phyloP scores from a whole-genome alignment of 2,888 invertebrate species.

The Pilophorus perplexus region DNA sequence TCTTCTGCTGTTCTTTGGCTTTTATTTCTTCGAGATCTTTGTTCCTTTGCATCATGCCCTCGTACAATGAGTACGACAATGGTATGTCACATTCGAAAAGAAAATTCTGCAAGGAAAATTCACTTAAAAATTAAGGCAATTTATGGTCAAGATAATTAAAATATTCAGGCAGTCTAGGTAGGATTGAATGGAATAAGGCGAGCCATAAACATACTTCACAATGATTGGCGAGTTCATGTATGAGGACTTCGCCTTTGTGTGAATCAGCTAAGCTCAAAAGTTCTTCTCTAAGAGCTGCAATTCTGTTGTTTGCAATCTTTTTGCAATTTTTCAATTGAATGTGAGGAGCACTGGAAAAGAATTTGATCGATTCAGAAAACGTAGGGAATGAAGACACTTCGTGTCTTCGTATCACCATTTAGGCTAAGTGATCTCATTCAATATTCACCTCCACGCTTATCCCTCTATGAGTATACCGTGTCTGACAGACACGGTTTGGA shows the following conservation, averaged over 20 bases:
- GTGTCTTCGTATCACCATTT: too few species aligned
- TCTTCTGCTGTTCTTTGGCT: slow-evolving; percentile 61
- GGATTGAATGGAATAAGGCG: too few species aligned
- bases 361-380: too few species aligned
- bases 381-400: too few species aligned
- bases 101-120: slow-evolving; percentile 62
- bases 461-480: too few species aligned
- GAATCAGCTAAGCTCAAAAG: slow-evolving; percentile 60
- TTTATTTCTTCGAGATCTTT: slow-evolving; percentile 65
- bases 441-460: too few species aligned
- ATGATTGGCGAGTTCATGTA: slow-evolving; percentile 76
- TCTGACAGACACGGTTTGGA: too few species aligned
- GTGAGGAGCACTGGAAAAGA: slow-evolving; percentile 62
- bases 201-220: slow-evolving; percentile 65
- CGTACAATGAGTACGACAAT: slow-evolving; percentile 78
- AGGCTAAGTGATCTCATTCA: too few species aligned
- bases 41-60: slow-evolving; percentile 79
- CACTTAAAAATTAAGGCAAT: too few species aligned
- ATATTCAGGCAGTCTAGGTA: too few species aligned
- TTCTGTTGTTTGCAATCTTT: slow-evolving; percentile 72
- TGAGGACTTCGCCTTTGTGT: slow-evolving; percentile 78
- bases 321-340: slow-evolving; percentile 70
- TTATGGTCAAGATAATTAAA: too few species aligned
- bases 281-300: slow-evolving; percentile 61
- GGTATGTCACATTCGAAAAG: slow-evolving; percentile 79